Conservation (phyloP, 2,113 vertebrate species). For the Taurulus bubalis region DNA sequence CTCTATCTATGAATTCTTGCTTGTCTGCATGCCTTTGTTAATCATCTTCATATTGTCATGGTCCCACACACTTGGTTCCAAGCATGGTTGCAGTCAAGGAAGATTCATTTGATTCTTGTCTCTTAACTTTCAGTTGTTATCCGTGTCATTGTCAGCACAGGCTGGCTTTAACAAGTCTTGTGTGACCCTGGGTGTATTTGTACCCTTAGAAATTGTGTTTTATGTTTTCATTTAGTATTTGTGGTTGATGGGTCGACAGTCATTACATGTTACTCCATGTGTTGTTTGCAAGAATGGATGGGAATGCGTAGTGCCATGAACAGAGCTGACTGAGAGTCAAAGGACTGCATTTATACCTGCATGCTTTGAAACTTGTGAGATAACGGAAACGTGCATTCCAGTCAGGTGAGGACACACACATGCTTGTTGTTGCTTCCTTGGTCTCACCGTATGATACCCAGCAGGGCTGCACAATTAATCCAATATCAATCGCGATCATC, state of each 20-base stretch:
- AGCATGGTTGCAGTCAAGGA: slow-evolving; percentile 60
- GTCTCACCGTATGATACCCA: slow-evolving; percentile 20
- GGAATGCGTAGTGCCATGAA: not conserved
- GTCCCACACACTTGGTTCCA: slow-evolving; percentile 41
- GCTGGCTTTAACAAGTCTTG: not conserved
- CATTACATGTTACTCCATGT: slow-evolving; percentile 23
- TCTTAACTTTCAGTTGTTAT: slow-evolving; percentile 5
- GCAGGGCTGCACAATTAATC: not conserved
- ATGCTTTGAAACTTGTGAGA: slow-evolving; percentile 44
- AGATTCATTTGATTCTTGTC: slow-evolving; percentile 11
- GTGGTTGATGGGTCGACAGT: slow-evolving; percentile 12
- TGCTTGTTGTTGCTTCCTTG: slow-evolving; percentile 63
- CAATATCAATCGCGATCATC: not conserved
- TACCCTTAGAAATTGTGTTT: slow-evolving; percentile 12
- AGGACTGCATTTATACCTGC: slow-evolving; percentile 27
- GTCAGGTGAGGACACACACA: slow-evolving; percentile 26
- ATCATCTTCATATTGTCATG: slow-evolving; percentile 16
- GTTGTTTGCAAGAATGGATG: slow-evolving; percentile 7
- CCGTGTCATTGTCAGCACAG: slow-evolving; percentile 1
- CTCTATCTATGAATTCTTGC: slow-evolving; percentile 8
- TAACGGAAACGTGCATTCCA: not conserved
- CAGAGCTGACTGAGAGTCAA: not conserved
- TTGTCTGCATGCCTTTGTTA: slow-evolving; percentile 61
- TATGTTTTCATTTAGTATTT: slow-evolving; percentile 29
- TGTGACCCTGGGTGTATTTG: not conserved